phyloP scores from a whole-genome alignment of 1,140 invertebrate species.

The Tetramorium parvispinum region DNA sequence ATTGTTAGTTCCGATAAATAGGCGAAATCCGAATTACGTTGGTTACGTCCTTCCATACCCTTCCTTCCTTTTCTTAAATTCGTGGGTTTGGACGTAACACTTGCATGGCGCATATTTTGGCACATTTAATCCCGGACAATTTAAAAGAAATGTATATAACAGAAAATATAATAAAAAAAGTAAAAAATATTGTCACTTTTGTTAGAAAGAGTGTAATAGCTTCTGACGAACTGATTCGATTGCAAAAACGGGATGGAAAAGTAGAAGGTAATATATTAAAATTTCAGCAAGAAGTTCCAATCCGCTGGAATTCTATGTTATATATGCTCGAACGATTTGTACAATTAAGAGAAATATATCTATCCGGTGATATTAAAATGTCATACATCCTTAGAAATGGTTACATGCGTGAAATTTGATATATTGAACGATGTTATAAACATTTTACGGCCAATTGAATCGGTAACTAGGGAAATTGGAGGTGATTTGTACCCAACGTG shows the following conservation, averaged over 20 bases:
- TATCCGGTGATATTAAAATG: background rate
- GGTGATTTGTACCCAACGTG: background rate
- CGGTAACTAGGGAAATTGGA: background rate
- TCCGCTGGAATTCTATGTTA: background rate
- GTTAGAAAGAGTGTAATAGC: background rate
- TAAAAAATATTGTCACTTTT: background rate
- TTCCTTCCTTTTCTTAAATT: too few species aligned
- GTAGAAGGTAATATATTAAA: background rate
- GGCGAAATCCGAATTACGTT: too few species aligned
- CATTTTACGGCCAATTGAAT: background rate
- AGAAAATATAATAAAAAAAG: background rate
- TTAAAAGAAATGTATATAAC: background rate
- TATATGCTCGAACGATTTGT: background rate
- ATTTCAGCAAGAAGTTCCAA: constrained; percentile 17
- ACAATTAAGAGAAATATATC: background rate
- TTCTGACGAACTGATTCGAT: background rate
- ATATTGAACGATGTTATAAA: background rate
- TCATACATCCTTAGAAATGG: background rate
- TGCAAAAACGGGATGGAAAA: background rate
- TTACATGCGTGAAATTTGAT: background rate
- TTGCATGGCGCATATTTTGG: constrained; percentile 12
- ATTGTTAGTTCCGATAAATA: too few species aligned
- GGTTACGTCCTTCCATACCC: too few species aligned
- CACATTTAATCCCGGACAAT: background rate
- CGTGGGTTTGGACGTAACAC: too few species aligned